Conservation (phyloP, 2,888 invertebrate species). For the Drosophila infuscata region DNA sequence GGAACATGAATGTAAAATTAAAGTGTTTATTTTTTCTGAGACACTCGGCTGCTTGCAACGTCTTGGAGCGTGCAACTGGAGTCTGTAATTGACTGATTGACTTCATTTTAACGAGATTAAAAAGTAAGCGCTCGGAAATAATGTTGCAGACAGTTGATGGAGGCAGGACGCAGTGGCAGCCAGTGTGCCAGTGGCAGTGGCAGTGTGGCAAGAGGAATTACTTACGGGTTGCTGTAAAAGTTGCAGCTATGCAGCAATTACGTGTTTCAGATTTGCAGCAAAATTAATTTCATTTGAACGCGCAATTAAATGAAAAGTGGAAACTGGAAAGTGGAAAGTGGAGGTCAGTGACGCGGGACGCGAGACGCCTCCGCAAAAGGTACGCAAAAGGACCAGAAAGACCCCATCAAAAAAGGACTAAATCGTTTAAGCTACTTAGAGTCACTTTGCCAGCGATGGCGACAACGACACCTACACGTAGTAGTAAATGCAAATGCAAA, state of each 20-base stretch:
- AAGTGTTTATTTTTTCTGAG: too few species aligned
- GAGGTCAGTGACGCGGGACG: slow-evolving; percentile 44
- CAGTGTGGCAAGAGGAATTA: slow-evolving; percentile 8
- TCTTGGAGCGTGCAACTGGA: neutral
- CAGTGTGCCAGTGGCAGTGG: neutral
- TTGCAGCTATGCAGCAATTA: slow-evolving; percentile 57
- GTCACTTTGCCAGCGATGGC: slow-evolving; percentile 56
- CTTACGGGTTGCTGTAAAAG: slow-evolving; percentile 30
- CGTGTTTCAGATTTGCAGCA: slow-evolving; percentile 54
- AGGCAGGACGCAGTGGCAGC: neutral
- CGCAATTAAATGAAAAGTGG: slow-evolving; percentile 69
- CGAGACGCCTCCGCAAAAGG: slow-evolving; percentile 9
- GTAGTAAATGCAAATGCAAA: slow-evolving; percentile 66
- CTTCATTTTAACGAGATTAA: slow-evolving; percentile 72
- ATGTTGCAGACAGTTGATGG: slow-evolving; percentile 18
- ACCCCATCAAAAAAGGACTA: slow-evolving; percentile 29
- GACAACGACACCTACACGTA: slow-evolving; percentile 29
- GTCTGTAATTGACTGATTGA: slow-evolving; percentile 73
- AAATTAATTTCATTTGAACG: slow-evolving; percentile 78
- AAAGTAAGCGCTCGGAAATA: slow-evolving; percentile 44
- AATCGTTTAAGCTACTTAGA: slow-evolving; percentile 74
- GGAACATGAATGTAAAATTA: too few species aligned
- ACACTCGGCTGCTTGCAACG: neutral
- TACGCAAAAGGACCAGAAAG: slow-evolving; percentile 1
- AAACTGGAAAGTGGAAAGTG: slow-evolving; percentile 20